Percentiles rank a stretch among this genome's conserved stretches.
Evolutionary conservation across 1,140 invertebrate species (phyloP).

Genomic region (Theocolax elegans): DNA sequence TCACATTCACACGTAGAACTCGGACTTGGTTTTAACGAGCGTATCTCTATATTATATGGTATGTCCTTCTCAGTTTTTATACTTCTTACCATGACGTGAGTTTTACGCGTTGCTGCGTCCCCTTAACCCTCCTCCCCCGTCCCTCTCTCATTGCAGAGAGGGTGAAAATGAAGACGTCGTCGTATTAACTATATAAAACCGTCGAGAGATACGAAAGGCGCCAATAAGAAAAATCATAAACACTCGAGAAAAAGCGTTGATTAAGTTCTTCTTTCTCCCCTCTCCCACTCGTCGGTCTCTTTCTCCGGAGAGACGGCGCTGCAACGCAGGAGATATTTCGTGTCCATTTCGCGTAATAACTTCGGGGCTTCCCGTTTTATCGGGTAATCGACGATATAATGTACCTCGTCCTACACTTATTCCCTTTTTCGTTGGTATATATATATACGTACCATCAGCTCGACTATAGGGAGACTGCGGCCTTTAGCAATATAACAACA

Average conservation of each 20-base stretch:
- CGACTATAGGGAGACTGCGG: too few relatives aligned
- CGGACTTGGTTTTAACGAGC: too few relatives aligned
- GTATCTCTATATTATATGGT: too few relatives aligned
- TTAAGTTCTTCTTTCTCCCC: constrained; percentile 54
- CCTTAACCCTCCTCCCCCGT: constrained; percentile 18
- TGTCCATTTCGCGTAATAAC: constrained; percentile 60
- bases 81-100: too few relatives aligned
- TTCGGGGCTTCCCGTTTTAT: constrained; percentile 47
- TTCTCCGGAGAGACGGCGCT: constrained; percentile 47
- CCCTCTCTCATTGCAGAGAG: not conserved
- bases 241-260: constrained; percentile 62
- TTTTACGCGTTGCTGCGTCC: too few relatives aligned
- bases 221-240: constrained; percentile 67
- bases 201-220: constrained; percentile 48
- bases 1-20: too few relatives aligned
- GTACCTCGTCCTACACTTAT: too few relatives aligned
- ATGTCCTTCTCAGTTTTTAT: too few relatives aligned
- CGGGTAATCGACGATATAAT: too few relatives aligned
- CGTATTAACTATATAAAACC: not conserved
- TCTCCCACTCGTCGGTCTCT: not conserved
- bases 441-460: too few relatives aligned
- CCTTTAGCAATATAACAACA: too few relatives aligned
- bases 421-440: too few relatives aligned
- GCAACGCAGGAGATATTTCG: constrained; percentile 46
- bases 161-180: constrained; percentile 34